Percentiles rank a stretch among this genome's conserved stretches.
phyloP scores from a whole-genome alignment of 2,113 vertebrate genomes.

The Apeltes quadracus region DNA sequence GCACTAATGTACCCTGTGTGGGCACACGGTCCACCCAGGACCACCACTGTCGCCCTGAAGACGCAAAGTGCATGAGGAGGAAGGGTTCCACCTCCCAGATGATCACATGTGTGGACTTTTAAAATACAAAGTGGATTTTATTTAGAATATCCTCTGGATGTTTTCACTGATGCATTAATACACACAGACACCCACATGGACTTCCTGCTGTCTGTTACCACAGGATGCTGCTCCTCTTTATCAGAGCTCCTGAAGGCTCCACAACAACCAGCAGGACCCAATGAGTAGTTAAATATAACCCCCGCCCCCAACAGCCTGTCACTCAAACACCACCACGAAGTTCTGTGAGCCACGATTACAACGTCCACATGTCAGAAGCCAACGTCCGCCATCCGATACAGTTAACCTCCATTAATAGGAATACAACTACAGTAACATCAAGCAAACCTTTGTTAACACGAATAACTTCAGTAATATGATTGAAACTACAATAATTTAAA shows the following conservation, averaged over 20 bases:
- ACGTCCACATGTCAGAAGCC: background rate
- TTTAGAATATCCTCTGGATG: background rate
- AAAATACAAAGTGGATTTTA: too few relatives aligned
- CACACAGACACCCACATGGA: background rate
- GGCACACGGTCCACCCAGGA: too few relatives aligned
- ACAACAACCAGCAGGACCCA: background rate
- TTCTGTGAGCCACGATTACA: conserved; percentile 13
- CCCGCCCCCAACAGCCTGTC: background rate
- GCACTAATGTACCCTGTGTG: too few relatives aligned
- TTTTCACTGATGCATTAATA: background rate
- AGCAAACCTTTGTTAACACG: background rate
- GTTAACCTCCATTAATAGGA: background rate
- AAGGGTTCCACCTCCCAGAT: too few relatives aligned
- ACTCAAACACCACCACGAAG: background rate
- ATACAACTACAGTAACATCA: background rate
- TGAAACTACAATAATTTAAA: background rate
- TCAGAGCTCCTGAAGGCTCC: conserved; percentile 17
- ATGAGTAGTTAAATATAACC: conserved; percentile 6
- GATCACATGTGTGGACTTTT: too few relatives aligned
- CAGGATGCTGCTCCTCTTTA: conserved; percentile 28
- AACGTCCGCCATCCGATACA: background rate
- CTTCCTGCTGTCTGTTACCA: conserved; percentile 8
- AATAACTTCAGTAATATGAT: background rate
- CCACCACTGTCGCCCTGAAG: too few relatives aligned
- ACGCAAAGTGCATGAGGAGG: too few relatives aligned